Evolutionary conservation across 1,140 invertebrate genomes (phyloP), one percentile per base, ranked within the genome.

Genomic region (Ceratoteleas bidentatus): DNA sequence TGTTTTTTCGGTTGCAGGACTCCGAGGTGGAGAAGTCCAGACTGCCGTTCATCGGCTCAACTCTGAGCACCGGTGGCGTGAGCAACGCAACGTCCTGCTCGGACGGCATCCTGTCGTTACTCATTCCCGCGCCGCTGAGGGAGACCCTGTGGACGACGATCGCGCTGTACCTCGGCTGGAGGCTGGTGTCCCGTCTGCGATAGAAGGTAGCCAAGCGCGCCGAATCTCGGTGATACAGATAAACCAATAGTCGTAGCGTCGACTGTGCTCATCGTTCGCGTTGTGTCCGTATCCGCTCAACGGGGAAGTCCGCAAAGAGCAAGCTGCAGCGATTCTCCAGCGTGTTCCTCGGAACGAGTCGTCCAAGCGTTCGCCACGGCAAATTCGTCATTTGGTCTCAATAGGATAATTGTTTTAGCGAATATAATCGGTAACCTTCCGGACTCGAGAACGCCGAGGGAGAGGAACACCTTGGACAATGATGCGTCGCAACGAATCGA

Each of bases 71-170:
- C 45, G 66, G 81, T 56, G 53, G 66, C 38, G 65, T 76, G 14
- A 84, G 50, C 74, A 83, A 73, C n/a, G 76, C 77, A 57, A 80
- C 85, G 14, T 86, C 87, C 2, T 87, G 88, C 13, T 86, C 85
- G 65, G 89, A 91, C 66, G 87, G 89, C 13, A 75, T 91, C 16
- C 76, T 91, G 6, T 91, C 90, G 57, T 14, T 90, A 65, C 49
- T 91, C 73, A 90, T 91, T 53, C 90, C 90, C 32, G 88, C 89
- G 8, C 90, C 90, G n/a, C 53, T 91, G 0, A 88, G 90, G 24
- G 90, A 91, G 65, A 91, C 90, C 1, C 76, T 91, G 14, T 91
- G 90, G 90, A 90, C 90, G 84, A 91, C 90, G 62, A 86, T 91
- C 14, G 90, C 90, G 15, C 82, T 91, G n/a, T 91, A 91, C 66